phyloP scores from a whole-genome alignment of 2,888 invertebrate genomes.

The Baronia brevicornis region DNA sequence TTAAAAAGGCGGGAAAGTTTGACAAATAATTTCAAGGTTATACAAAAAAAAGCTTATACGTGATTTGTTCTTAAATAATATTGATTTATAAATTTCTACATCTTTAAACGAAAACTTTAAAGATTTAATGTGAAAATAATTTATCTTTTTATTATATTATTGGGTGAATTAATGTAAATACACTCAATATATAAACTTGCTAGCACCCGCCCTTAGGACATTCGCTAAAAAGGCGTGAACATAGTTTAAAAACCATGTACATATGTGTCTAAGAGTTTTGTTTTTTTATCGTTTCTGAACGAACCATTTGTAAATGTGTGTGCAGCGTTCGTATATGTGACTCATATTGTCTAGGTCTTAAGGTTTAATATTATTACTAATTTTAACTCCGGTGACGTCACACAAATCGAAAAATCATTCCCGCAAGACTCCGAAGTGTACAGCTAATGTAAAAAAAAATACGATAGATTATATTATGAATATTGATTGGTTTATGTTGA shows the following conservation, averaged over 20 bases:
- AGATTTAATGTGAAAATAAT: too few species aligned
- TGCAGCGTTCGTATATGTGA: conserved; percentile 64
- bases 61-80: too few species aligned
- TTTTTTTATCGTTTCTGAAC: conserved; percentile 37
- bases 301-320: conserved; percentile 61
- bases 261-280: conserved; percentile 25
- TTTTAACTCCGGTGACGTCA: conserved; percentile 16
- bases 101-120: too few species aligned
- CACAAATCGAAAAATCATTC: conserved; percentile 14
- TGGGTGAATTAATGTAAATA: too few species aligned
- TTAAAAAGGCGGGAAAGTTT: too few species aligned
- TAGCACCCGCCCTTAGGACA: conserved; percentile 13
- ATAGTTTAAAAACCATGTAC: conserved; percentile 27
- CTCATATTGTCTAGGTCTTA: conserved; percentile 40
- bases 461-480: conserved; percentile 22
- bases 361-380: conserved; percentile 18
- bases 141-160: too few species aligned
- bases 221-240: conserved; percentile 22
- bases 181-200: too few species aligned
- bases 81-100: too few species aligned
- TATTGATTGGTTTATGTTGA: conserved; percentile 1
- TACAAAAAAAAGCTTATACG: too few species aligned
- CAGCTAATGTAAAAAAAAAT: conserved; percentile 27
- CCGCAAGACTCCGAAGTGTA: conserved; percentile 18
- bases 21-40: too few species aligned